A percentile compares a stretch with the other conserved stretches of the same genome.
Conservation (phyloP, 2,797 vertebrate species). For the Scleropages formosus region DNA sequence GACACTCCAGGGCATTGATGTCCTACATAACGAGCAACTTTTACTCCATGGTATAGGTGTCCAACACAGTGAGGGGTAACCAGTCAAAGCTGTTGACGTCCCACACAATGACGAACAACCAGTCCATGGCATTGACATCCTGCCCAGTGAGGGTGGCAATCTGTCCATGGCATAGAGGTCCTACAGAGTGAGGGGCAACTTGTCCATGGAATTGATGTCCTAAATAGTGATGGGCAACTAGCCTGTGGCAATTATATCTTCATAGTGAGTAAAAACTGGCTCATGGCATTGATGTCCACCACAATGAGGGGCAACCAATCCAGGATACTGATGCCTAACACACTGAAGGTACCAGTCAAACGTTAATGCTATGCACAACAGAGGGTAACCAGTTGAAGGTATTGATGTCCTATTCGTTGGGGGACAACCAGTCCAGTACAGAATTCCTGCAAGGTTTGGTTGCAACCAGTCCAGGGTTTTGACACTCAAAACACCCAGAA, state of each 20-base stretch:
- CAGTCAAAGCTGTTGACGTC: slow-evolving; percentile 10
- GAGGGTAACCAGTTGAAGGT: slow-evolving; percentile 8
- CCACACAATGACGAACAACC: background rate
- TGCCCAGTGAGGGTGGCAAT: slow-evolving; percentile 3
- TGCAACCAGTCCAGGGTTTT: background rate
- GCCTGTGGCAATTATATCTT: background rate
- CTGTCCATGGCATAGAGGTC: slow-evolving; percentile 4
- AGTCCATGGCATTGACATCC: background rate
- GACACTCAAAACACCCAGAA: slow-evolving; percentile 15
- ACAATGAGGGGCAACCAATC: slow-evolving; percentile 1
- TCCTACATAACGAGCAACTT: background rate
- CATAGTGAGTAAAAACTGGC: background rate
- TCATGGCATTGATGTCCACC: background rate
- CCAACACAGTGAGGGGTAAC: background rate
- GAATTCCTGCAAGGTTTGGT: background rate
- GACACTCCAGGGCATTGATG: background rate
- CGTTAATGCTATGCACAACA: background rate
- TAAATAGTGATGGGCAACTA: background rate
- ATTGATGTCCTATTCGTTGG: background rate
- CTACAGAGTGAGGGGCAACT: slow-evolving; percentile 1
- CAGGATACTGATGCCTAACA: background rate
- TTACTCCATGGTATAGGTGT: slow-evolving; percentile 1
- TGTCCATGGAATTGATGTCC: slow-evolving; percentile 4
- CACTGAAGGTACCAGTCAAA: background rate
- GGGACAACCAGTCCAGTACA: background rate